Conservation (phyloP, 2,888 invertebrate genomes). For the Trichogramma dendrolimi region DNA sequence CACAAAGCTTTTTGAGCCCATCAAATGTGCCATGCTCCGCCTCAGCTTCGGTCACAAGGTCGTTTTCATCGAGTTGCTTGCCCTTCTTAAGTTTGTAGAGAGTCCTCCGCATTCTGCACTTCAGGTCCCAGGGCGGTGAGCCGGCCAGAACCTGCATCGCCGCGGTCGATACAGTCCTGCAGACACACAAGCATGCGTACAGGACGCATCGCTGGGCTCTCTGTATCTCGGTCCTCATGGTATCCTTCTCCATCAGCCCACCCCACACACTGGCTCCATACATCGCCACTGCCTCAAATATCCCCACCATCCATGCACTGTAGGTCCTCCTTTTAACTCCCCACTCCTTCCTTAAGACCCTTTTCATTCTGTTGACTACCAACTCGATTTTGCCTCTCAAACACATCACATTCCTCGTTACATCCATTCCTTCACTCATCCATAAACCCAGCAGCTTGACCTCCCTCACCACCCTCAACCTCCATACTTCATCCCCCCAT, state of each 20-base stretch:
- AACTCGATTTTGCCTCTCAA: background rate
- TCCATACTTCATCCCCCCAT: too few species aligned
- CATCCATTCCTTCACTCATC: too few species aligned
- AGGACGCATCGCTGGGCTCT: slow-evolving; percentile 17
- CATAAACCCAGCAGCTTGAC: too few species aligned
- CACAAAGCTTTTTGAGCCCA: too few species aligned
- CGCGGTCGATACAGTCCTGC: slow-evolving; percentile 27
- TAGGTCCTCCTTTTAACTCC: too few species aligned
- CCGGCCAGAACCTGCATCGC: slow-evolving; percentile 24
- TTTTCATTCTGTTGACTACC: background rate
- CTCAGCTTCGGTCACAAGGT: too few species aligned
- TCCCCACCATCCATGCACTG: background rate
- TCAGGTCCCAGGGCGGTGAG: slow-evolving; percentile 24
- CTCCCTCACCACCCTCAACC: too few species aligned
- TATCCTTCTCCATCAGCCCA: background rate
- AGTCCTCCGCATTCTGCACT: slow-evolving; percentile 1
- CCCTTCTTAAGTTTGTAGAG: slow-evolving; percentile 1
- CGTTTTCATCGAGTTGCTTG: background rate
- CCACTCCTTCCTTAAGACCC: too few species aligned
- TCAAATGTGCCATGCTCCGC: too few species aligned
- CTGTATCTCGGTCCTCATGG: background rate
- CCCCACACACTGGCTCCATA: slow-evolving; percentile 2
- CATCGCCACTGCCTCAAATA: background rate
- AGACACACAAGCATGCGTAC: slow-evolving; percentile 22
- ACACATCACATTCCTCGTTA: too few species aligned